Evolutionary conservation across 2,797 vertebrate species (phyloP).

Genomic region (Sternarchorhynchus goeldii): DNA sequence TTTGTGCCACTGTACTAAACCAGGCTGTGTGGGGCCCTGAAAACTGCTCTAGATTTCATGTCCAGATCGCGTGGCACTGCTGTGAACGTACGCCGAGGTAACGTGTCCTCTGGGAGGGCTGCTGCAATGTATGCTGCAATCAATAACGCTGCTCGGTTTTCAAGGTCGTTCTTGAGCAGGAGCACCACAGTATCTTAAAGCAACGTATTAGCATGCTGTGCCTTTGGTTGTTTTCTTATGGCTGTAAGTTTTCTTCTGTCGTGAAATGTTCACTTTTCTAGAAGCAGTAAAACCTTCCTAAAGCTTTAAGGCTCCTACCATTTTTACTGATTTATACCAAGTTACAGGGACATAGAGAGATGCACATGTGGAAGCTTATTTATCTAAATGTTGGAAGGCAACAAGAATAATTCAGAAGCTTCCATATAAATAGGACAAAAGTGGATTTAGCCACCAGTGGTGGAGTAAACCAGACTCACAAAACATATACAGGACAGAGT

Average conservation of each 20-base stretch:
- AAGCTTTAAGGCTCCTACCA: not conserved
- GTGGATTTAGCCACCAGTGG: too few relatives aligned
- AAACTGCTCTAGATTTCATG: slow-evolving; percentile 55
- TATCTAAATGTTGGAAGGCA: too few relatives aligned
- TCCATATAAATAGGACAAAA: too few relatives aligned
- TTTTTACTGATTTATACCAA: too few relatives aligned
- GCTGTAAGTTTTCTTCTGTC: slow-evolving; percentile 23
- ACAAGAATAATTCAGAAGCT: too few relatives aligned
- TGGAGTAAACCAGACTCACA: too few relatives aligned
- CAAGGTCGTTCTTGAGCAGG: slow-evolving; percentile 34
- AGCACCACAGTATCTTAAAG: slow-evolving; percentile 8
- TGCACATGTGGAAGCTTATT: too few relatives aligned
- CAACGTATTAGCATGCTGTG: not conserved
- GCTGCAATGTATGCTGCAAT: slow-evolving; percentile 38
- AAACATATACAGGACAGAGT: too few relatives aligned
- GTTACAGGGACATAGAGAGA: too few relatives aligned
- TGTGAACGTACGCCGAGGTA: slow-evolving; percentile 54
- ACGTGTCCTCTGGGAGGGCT: slow-evolving; percentile 38
- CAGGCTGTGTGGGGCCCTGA: slow-evolving; percentile 43
- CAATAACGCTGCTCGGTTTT: slow-evolving; percentile 30
- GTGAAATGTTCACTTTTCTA: not conserved
- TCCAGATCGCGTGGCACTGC: slow-evolving; percentile 43
- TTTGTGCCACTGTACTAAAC: slow-evolving; percentile 59
- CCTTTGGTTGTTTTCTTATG: slow-evolving; percentile 10
- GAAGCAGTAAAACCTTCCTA: not conserved